Evolutionary conservation across 2,113 vertebrate genomes (phyloP).

Genomic region (Xerus inauris): DNA sequence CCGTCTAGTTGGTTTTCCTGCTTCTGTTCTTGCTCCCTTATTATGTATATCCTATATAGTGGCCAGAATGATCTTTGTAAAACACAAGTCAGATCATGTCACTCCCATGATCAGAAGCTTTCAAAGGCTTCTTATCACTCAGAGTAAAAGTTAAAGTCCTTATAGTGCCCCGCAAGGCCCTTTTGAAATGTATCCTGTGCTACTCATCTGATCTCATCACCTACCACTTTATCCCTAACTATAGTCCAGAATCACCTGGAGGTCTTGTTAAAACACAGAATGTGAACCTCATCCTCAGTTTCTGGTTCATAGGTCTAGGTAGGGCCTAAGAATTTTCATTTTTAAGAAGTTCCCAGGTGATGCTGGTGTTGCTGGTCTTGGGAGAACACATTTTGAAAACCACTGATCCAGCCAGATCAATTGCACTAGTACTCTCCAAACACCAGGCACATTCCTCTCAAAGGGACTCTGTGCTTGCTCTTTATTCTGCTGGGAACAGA

Average conservation of each 20-base stretch:
- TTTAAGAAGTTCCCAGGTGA: not conserved
- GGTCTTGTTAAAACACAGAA: not conserved
- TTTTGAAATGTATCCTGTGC: not conserved
- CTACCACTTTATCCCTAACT: not conserved
- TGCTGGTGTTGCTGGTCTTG: not conserved
- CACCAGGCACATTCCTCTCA: not conserved
- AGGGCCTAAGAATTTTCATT: not conserved
- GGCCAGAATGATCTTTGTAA: conserved; percentile 1
- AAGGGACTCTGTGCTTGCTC: not conserved
- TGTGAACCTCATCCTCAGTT: not conserved
- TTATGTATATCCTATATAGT: not conserved
- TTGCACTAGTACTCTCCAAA: not conserved
- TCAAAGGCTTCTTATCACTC: not conserved
- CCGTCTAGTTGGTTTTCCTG: not conserved
- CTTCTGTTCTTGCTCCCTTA: not conserved
- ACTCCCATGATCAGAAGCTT: not conserved
- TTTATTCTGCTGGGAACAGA: not conserved
- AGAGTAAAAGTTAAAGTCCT: not conserved
- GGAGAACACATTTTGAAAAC: conserved; percentile 25
- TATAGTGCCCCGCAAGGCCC: not conserved
- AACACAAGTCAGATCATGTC: not conserved
- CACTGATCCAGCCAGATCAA: not conserved
- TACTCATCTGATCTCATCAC: not conserved
- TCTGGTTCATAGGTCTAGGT: not conserved
- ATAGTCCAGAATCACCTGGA: conserved; percentile 9